Evolutionary conservation across 2,113 vertebrate genomes (phyloP).

Genomic region (Verasper variegatus): DNA sequence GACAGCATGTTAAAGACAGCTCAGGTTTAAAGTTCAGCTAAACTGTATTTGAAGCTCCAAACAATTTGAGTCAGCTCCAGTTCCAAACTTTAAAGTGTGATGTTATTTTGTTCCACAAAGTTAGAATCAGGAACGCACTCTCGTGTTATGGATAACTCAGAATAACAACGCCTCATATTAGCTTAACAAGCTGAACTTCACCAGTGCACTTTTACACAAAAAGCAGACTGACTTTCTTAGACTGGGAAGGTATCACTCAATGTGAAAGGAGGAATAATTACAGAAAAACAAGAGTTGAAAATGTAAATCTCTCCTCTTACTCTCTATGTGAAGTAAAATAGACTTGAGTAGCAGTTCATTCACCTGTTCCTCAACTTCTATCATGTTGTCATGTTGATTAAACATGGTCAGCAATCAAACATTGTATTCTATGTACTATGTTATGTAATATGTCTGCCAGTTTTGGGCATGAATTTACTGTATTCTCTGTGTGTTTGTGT

Average conservation of each 20-base stretch:
- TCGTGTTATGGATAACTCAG: not conserved
- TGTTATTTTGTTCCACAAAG: no score
- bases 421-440: not conserved
- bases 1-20: not conserved
- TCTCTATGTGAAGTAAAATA: not conserved
- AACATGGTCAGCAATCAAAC: not conserved
- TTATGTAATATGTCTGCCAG: conserved; percentile 2
- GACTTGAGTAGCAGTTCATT: not conserved
- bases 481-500: no score
- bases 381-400: no score
- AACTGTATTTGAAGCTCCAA: not conserved
- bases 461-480: no score
- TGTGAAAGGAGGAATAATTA: not conserved
- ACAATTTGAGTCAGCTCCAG: not conserved
- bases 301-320: not conserved
- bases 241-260: not conserved
- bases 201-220: not conserved
- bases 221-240: not conserved
- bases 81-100: not conserved
- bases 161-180: not conserved
- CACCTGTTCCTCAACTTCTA: not conserved
- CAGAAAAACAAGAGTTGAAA: not conserved
- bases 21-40: not conserved
- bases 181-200: not conserved
- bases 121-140: no score